Percentiles rank a stretch among this genome's conserved stretches.
Conservation (phyloP, 2,888 invertebrate species). For the Microdon myrmicae region DNA sequence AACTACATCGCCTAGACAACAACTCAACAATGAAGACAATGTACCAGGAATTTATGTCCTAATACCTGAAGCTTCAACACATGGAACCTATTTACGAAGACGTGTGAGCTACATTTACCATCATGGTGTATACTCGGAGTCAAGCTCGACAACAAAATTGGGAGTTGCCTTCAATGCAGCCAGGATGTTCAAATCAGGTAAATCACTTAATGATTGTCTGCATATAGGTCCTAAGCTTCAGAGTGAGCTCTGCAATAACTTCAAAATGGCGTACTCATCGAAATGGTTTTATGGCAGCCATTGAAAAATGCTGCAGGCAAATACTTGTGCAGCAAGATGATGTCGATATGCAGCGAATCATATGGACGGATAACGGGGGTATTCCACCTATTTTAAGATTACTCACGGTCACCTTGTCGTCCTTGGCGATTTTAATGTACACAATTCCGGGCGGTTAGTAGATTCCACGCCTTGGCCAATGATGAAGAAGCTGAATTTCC, state of each 20-base stretch:
- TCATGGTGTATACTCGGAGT: constrained; percentile 36
- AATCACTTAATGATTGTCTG: constrained; percentile 36
- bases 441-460: constrained; percentile 31
- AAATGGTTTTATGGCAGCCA: constrained; percentile 44
- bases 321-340: constrained; percentile 29
- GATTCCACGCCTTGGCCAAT: constrained; percentile 25
- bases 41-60: constrained; percentile 32
- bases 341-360: constrained; percentile 37
- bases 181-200: constrained; percentile 12
- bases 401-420: constrained; percentile 31
- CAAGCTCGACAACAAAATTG: constrained; percentile 42
- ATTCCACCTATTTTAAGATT: constrained; percentile 13
- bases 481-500: constrained; percentile 25
- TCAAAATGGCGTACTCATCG: constrained; percentile 28
- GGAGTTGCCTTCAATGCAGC: constrained; percentile 32
- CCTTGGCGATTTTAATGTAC: no score
- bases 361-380: constrained; percentile 16
- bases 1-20: constrained; percentile 25
- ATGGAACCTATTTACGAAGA: constrained; percentile 23
- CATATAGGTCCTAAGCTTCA: constrained; percentile 42
- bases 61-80: constrained; percentile 20
- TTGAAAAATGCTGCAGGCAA: constrained; percentile 40
- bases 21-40: constrained; percentile 21
- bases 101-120: constrained; percentile 17
- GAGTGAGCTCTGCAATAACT: constrained; percentile 27